Conservation (phyloP, 1,140 invertebrate genomes). For the Sarcophaga peregrina region DNA sequence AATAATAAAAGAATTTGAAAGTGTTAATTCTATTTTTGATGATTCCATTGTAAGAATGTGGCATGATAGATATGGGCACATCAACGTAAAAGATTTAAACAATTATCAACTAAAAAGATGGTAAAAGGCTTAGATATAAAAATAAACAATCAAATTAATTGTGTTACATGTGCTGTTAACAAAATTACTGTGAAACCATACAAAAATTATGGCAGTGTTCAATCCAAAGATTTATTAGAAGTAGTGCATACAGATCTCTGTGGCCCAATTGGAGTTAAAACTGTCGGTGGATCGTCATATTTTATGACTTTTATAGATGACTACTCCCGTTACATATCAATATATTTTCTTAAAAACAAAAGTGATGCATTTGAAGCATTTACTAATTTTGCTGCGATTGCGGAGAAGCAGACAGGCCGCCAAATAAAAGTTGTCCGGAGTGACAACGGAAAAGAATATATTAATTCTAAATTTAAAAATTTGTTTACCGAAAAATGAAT, state of each 20-base stretch:
- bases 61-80: conserved; percentile 20
- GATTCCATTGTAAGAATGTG: conserved; percentile 8
- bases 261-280: conserved; percentile 55
- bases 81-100: conserved; percentile 23
- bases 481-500: conserved; percentile 53
- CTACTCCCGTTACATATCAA: conserved; percentile 23
- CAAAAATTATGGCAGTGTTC: conserved; percentile 5
- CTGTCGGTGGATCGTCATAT: conserved; percentile 53
- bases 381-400: conserved; percentile 31
- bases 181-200: conserved; percentile 39
- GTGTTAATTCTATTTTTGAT: neutral
- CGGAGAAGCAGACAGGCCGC: conserved; percentile 28
- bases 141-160: neutral
- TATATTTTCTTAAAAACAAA: conserved; percentile 40
- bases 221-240: conserved; percentile 14
- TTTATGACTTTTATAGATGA: conserved; percentile 60
- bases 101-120: conserved; percentile 27
- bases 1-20: neutral
- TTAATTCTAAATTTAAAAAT: conserved; percentile 29
- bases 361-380: conserved; percentile 44
- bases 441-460: conserved; percentile 66
- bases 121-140: conserved; percentile 26
- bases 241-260: conserved; percentile 55
- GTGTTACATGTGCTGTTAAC: conserved; percentile 26
- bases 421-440: conserved; percentile 56